These are phyloP conservation scores for Hermaeophaga mercurialis DNA, from an alignment of 2,888 invertebrate genomes.

Conservation along the genomic window DNA sequence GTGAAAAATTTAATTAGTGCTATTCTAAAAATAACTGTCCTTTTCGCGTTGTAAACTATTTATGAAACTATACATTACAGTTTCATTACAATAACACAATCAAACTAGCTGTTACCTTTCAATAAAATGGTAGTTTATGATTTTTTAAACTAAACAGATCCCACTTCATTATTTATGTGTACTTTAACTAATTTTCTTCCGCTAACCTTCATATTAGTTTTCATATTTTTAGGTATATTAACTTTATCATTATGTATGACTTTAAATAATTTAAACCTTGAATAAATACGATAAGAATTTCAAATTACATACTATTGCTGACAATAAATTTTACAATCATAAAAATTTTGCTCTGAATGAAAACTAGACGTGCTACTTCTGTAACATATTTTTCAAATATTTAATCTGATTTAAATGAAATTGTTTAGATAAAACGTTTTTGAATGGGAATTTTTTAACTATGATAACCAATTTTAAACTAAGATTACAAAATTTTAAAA, in stretches of 20 bases:
- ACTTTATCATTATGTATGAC: conserved; percentile 1
- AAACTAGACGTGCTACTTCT: no score
- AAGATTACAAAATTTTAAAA: no score
- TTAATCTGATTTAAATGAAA: no score
- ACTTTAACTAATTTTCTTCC: not conserved
- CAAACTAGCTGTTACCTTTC: conserved; percentile 6
- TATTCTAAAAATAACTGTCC: conserved; percentile 23
- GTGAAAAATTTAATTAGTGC: conserved; percentile 16
- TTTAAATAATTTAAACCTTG: conserved; percentile 19
- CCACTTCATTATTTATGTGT: not conserved
- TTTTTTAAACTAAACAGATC: conserved; percentile 7
- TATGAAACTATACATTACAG: conserved; percentile 5
- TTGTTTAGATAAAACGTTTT: no score
- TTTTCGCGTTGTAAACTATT: conserved; percentile 17
- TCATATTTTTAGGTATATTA: conserved; percentile 2
- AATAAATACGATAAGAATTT: conserved; percentile 17
- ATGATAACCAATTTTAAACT: no score
- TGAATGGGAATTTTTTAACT: no score
- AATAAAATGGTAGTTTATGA: conserved; percentile 1
- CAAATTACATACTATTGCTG: not conserved
- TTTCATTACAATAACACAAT: conserved; percentile 7
- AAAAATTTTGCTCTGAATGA: no score
- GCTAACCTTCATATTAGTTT: conserved; percentile 9
- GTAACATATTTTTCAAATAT: no score
- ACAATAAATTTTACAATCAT: conserved; percentile 1